phyloP scores from a whole-genome alignment of 2,113 vertebrate species.

The Heptranchias perlo region DNA sequence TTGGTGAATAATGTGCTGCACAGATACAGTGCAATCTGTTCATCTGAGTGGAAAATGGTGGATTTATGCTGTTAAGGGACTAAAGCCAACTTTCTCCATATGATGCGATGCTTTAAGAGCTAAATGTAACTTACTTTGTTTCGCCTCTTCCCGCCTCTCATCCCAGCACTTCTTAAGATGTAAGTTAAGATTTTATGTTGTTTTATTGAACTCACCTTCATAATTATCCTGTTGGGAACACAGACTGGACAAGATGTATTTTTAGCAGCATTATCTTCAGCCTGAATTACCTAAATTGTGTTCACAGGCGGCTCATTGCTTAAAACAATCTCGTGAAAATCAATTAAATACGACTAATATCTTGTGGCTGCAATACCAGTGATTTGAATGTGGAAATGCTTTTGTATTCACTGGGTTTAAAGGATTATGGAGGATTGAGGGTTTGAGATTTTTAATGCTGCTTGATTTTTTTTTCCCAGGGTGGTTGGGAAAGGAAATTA shows the following conservation, averaged over 20 bases:
- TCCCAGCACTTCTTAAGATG: not conserved
- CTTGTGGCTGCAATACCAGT: not conserved
- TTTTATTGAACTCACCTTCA: not conserved
- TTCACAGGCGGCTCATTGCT: not conserved
- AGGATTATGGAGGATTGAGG: not conserved
- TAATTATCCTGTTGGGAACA: not conserved
- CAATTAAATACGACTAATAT: not conserved
- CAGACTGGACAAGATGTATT: not conserved
- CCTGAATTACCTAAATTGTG: not conserved
- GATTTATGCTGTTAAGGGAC: not conserved
- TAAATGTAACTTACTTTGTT: not conserved
- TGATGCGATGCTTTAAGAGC: not conserved
- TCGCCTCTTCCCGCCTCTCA: not conserved
- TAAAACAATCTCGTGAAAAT: not conserved
- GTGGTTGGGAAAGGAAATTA: not conserved
- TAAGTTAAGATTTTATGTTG: not conserved
- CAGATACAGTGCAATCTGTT: not conserved
- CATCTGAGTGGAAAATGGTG: not conserved
- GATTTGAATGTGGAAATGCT: not conserved
- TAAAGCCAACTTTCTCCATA: not conserved
- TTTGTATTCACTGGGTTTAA: not conserved
- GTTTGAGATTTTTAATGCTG: not conserved
- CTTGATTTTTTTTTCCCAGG: not conserved
- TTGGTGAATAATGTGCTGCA: not conserved
- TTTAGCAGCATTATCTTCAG: not conserved